Evolutionary conservation across 1,140 invertebrate species (phyloP), one percentile per base, ranked within the genome.

Genomic region (Holotrichia oblita): DNA sequence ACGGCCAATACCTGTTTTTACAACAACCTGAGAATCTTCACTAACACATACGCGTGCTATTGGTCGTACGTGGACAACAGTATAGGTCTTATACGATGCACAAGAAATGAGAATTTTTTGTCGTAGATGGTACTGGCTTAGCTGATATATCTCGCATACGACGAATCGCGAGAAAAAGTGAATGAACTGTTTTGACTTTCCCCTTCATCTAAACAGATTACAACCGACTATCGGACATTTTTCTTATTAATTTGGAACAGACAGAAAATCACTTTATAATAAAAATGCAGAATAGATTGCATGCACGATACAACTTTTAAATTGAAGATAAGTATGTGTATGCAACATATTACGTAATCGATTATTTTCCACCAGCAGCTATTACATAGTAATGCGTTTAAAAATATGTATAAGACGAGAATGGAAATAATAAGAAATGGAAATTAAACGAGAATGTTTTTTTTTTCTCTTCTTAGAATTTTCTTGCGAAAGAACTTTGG

Each of bases 1-100:
- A 74, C 41, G 73, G 73, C 73, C 34, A 74, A 41, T 74, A 74
- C 73, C 73, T 74, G 73, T 74, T 74, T 44, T 74, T 74, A 74
- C 73, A 74, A 74, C 73, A 69, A 69, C 61, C 61, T 69, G 61
- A 69, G 61, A 20, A 69, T 69, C 61, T 69, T 69, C 61, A 69
- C 61, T 24, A 17, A 69, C 61, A 69, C 61, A 69, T 22, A 27
- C 61, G 61, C 61, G 61, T 22, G 7, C 61, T 9, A 69, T 69
- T 34, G 22, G 22, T 27, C 27, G 61, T 69, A 34, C 20, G 61
- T 69, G 27, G 27, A 69, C 61, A 69, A 22, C 20, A 69, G 22
- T 27, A 69, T 20, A 22, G 61, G 61, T 20, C 27, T 69, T 55
- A 55, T 14, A 22, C 61, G 61, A 34, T 4, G 27, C 4, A 34